Evolutionary conservation across 2,797 vertebrate species (phyloP).

Genomic region (Propithecus perrieri): DNA sequence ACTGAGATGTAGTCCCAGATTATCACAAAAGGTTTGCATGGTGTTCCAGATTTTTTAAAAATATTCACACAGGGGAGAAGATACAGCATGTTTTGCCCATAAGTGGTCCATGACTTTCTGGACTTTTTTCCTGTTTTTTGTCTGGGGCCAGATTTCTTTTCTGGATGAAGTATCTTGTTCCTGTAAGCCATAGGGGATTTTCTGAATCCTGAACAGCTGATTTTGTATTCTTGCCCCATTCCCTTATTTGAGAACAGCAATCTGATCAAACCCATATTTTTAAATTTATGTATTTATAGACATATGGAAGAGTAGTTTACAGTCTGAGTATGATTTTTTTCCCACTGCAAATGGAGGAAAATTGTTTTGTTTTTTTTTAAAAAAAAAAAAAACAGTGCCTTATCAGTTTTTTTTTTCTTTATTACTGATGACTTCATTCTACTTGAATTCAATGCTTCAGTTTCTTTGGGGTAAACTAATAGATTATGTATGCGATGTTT

Average conservation of each 20-base stretch:
- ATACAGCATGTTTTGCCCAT: not conserved
- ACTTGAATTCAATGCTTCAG: constrained; percentile 87
- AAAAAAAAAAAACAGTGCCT: constrained; percentile 79
- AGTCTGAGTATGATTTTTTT: constrained; percentile 81
- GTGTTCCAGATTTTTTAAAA: not conserved
- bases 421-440: constrained; percentile 90
- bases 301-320: constrained; percentile 85
- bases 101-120: constrained; percentile 46
- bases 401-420: constrained; percentile 84
- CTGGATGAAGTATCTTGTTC: constrained; percentile 75
- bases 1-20: not conserved
- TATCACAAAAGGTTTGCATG: not conserved
- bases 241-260: constrained; percentile 79
- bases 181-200: constrained; percentile 59
- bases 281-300: constrained; percentile 85
- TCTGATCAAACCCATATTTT: constrained; percentile 87
- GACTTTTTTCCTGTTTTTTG: constrained; percentile 77
- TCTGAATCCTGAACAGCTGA: constrained; percentile 80
- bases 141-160: constrained; percentile 81
- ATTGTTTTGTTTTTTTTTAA: constrained; percentile 73
- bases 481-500: constrained; percentile 91
- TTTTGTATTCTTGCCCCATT: constrained; percentile 82
- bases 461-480: constrained; percentile 89
- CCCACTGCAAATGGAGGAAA: constrained; percentile 80
- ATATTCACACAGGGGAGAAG: constrained; percentile 2